Base-by-base conservation (phyloP, 2,888 invertebrate species). In the Nephrotoma flavescens region DNA sequence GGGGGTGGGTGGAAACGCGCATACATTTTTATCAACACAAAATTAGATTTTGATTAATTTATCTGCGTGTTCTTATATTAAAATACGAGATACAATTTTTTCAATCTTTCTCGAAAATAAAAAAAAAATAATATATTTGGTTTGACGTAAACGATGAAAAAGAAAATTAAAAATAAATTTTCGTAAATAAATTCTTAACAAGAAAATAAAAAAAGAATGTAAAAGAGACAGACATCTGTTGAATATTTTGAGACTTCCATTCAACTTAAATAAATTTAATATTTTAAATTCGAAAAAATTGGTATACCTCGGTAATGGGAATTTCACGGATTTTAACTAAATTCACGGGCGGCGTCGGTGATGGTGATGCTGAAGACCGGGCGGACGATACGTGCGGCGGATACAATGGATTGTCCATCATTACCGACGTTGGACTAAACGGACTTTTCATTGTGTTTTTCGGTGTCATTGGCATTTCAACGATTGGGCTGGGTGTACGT, bases 401-500 rank as follows among this genome's bases (percentile, higher is more conserved):
- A 42, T 89, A 90, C 12, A 89, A 87, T 6, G 89, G 88, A 88
- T 88, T 88, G 87, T 90, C 89, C 41, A 89, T 88, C 44, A 89
- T 89, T 2, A 89, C 88, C 86, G 88, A 88, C 86, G 85, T 89
- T 86, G 88, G 89, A 88, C 88, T 88, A 12, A 87, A 85, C 9
- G 87, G 87, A 87, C 87, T 87, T 12, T 41, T 57, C 3, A 88
- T 87, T 42, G 88, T 87, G 6, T 86, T 87, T 57, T 87, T 87
- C 31, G 89, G 90, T 15, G 92, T 91, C 15, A 91, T 88, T 9
- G 92, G 92, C 90, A 92, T 91, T 89, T 92, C 92, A 41, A 92
- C 90, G 86, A 92, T 91, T 87, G 92, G 92, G 88, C 91, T 91
- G 42, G 92, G 92, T 86, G 92, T 90, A 86, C 91, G 90, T 41